Base-by-base conservation (phyloP, 2,888 invertebrate genomes). In the Camptogramma bilineatum region DNA sequence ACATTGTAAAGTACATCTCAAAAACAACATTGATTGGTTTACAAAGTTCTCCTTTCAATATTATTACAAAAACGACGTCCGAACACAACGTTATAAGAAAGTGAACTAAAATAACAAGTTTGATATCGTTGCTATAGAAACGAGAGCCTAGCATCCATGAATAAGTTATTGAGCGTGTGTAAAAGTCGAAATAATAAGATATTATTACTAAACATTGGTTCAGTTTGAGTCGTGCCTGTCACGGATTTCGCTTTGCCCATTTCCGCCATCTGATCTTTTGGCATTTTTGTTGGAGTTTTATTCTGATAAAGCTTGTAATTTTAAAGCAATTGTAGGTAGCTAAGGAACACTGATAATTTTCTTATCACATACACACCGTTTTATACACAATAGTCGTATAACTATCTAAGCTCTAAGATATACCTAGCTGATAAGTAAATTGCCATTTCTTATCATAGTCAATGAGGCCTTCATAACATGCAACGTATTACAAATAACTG, bases 71-170 rank as follows among this genome's bases (percentile, higher is more conserved):
- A 34, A 47, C n/a, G n/a, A 24, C 56, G 55, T 42, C 44, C 39
- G 46, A 56, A 18, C 48, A 18, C 52, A 28, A 28, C 24, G 46
- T 31, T 52, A 13, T 18, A 10, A 21, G 64, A 60, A 48, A 31
- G 13, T 19, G 19, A 60, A 62, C 62, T 55, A 44, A 52, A 44
- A 53, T 39, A 57, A 63, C 28, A 58, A 46, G 62, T 62, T 62
- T 48, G 46, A 55, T 42, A 47, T 52, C 18, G 60, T 59, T 64
- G 55, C 57, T 66, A 70, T 66, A 60, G 63, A 54, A 50, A 66
- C 60, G 21, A 68, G 74, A 42, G 56, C 51, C 10, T 31, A 54
- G 48, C 54, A 47, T 39, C n/a, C 39, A 39, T 58, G 50, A 58
- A 42, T 42, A 57, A 28, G 42, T 51, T 51, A 56, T 48, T 48